These are phyloP conservation scores for Nycticryphes semicollaris DNA, from an alignment of 2,113 vertebrate species.

Conservation along the genomic window DNA sequence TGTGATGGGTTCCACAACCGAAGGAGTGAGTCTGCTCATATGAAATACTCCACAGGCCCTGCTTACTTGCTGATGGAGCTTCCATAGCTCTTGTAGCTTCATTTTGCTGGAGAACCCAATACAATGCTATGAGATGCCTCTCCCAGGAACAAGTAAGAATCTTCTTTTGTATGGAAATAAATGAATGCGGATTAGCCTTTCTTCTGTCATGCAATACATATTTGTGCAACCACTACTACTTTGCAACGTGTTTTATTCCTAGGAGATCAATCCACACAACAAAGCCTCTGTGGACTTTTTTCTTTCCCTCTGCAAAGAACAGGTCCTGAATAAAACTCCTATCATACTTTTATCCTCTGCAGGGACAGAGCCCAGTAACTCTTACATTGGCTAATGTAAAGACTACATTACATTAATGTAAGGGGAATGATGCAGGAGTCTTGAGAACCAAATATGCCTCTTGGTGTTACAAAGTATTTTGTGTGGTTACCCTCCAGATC, in stretches of 20 bases:
- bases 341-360: neutral
- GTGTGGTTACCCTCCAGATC: neutral
- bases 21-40: neutral
- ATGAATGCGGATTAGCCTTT: neutral
- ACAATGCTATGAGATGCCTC: neutral
- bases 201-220: neutral
- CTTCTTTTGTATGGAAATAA: neutral
- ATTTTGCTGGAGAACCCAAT: neutral
- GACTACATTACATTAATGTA: too few relatives aligned
- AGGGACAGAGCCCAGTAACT: neutral
- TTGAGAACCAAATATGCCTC: neutral
- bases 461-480: neutral
- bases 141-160: neutral
- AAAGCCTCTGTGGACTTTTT: neutral
- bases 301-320: neutral
- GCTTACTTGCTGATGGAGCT: neutral
- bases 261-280: neutral
- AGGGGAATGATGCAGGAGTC: neutral
- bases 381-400: neutral
- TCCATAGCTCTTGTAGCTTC: neutral
- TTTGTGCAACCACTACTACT: neutral
- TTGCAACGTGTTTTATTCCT: neutral
- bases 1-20: neutral
- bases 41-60: neutral
- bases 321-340: neutral